A percentile compares a stretch with the other conserved stretches of the same genome.
phyloP scores from a whole-genome alignment of 2,113 vertebrate genomes.

The Neolamprologus fasciatus region DNA sequence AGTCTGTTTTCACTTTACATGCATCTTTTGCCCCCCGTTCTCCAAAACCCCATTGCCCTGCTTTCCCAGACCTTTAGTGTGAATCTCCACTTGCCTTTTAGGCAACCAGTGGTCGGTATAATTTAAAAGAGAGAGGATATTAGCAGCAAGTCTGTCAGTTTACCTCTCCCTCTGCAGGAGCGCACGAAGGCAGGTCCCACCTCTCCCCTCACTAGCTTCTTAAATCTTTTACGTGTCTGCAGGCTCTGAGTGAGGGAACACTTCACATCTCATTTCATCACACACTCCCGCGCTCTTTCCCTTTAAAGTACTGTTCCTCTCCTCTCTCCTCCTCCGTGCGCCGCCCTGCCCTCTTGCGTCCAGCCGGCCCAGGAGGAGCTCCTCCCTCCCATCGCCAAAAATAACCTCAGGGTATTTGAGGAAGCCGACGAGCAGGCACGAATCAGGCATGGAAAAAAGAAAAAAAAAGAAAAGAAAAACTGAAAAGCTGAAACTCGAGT shows the following conservation, averaged over 20 bases:
- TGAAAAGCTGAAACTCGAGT: background rate
- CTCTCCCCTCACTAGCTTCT: constrained; percentile 41
- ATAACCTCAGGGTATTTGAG: constrained; percentile 50
- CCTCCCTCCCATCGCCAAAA: constrained; percentile 29
- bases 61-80: background rate
- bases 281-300: constrained; percentile 2
- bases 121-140: constrained; percentile 46
- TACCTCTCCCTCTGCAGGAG: background rate
- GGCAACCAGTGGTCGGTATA: background rate
- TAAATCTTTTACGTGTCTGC: constrained; percentile 67
- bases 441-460: background rate
- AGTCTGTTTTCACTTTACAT: background rate
- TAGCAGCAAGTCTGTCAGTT: constrained; percentile 3
- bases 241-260: constrained; percentile 43
- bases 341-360: constrained; percentile 24
- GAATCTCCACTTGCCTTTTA: background rate
- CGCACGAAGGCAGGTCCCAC: background rate
- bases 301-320: constrained; percentile 24
- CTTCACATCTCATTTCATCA: constrained; percentile 74
- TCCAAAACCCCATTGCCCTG: background rate
- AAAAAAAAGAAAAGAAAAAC: fast-evolving
- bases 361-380: background rate
- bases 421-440: background rate
- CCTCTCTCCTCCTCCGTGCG: background rate
- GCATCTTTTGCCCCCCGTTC: background rate